Base-by-base conservation (phyloP, 1,140 invertebrate genomes). In the Phortica variegata region DNA sequence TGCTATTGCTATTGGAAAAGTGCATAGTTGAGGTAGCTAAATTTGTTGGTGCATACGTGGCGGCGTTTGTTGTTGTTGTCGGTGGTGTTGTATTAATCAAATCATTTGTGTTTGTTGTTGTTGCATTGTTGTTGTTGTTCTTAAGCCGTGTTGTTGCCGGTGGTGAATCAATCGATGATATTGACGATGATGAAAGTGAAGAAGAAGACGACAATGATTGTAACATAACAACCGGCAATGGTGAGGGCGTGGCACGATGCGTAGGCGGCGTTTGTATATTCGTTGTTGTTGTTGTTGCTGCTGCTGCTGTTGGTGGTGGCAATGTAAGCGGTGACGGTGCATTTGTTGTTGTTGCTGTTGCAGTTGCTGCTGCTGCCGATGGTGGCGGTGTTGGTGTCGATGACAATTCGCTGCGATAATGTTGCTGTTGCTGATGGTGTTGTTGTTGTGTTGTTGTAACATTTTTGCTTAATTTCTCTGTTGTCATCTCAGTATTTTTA, bases 181-280 rank as follows among this genome's bases (percentile, higher is more conserved):
- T n/a, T 43, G 23, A 10, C 29, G 41, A 10, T 43, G 41, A 43
- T n/a, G 37, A n/a, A 38, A 8, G 6, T 16, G 38, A 40, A 23
- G 65, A 61, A 9, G 58, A 65, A 10, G 58, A 61, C 31, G 65
- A 68, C 10, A 68, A 40, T 2, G 61, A 41, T 39, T 70, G 63
- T 44, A 71, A 41, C 61, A 74, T 47, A 2, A 73, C 66, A 38
- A 65, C 56, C 2, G 71, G 65, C 6, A 65, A 72, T 8, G 52
- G 47, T 33, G 43, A 46, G 3, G 52, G 46, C 12, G 56, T 38
- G 15, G 49, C 18, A 1, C 44, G 41, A 13, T 43, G 50, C n/a
- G 50, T 52, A 8, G 21, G 21, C 3, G 32, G 26, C 10, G 21
- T 40, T n/a, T n/a, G n/a, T n/a, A n/a, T n/a, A n/a, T n/a, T n/a